Evolutionary conservation across 1,140 invertebrate species (phyloP), one percentile per base, ranked within the genome.

Genomic region (Tribolium castaneum): DNA sequence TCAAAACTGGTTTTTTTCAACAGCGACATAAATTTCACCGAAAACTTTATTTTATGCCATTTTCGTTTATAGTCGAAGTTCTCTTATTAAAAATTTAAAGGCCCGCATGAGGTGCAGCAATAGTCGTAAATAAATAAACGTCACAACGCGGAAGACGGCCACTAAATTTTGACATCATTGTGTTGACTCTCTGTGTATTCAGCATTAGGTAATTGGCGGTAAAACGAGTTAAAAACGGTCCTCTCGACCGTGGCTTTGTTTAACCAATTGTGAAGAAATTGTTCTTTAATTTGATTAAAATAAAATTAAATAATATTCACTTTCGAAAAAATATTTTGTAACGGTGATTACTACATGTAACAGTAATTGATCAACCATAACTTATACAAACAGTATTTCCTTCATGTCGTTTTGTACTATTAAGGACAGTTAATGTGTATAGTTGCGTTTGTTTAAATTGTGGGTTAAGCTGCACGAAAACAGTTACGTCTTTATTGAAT

Each of bases 321-420:
- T 73, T 73, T 73, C 71, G 50, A 73, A 73, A 73, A 73, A 73
- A 22, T 51, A 22, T 72, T 52, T 34, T 34, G 71, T 54, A 73
- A 73, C 49, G 45, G 52, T 52, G 12, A 73, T 72, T 72, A 72
- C 52, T 14, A 73, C 22, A 52, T 49, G 12, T 25, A n/a, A 12
- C 9, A 52, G 50, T 14, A 54, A 73, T 54, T 73, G 52, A 54
- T 73, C 71, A 73, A 73, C 45, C 71, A 73, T 73, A 73, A 73
- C 39, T 54, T 52, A 14, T 66, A 66, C 59, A 35, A 10, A 30
- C 39, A 45, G 39, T 9, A 45, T 19, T 73, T 73, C 70, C 70
- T 72, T 51, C n/a, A 22, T 66, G 59, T 66, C 59, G 12, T 66
- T 66, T 66, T 66, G 30, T 66, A 14, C 30, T 34, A 22, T 66